These are phyloP conservation scores for Lepisosteus oculatus DNA, from an alignment of 2,113 vertebrate genomes.

Conservation along the genomic window DNA sequence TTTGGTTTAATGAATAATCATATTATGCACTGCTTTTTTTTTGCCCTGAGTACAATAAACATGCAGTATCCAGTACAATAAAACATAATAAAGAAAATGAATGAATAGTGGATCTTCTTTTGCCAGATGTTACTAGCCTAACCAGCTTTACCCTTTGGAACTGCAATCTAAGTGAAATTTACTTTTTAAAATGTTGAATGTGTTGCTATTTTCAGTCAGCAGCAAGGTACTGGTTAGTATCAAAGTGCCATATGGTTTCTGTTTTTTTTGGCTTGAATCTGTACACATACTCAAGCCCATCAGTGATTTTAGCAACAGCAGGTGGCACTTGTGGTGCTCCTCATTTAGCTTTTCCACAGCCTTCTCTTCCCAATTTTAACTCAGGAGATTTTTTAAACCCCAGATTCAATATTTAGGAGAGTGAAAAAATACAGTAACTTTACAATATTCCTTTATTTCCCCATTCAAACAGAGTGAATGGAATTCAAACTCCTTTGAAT, in stretches of 20 bases:
- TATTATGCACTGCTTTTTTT: too few relatives aligned
- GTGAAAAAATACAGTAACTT: background rate
- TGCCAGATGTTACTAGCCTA: background rate
- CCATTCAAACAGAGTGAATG: too few relatives aligned
- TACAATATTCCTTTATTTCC: too few relatives aligned
- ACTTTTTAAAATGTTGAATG: background rate
- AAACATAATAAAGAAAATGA: background rate
- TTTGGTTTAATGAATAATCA: too few relatives aligned
- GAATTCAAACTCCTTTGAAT: too few relatives aligned
- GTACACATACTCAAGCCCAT: background rate
- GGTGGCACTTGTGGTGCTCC: background rate
- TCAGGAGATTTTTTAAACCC: background rate
- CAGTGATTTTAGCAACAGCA: background rate
- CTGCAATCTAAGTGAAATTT: background rate
- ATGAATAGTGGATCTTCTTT: too few relatives aligned
- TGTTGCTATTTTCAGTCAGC: background rate
- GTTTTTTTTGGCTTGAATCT: background rate
- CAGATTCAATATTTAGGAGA: background rate
- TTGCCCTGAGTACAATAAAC: too few relatives aligned
- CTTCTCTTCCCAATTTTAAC: background rate
- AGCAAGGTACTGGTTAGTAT: background rate
- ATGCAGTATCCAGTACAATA: background rate
- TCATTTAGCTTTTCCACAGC: background rate
- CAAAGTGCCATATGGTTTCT: background rate
- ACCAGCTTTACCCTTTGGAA: background rate